phyloP scores from a whole-genome alignment of 2,797 vertebrate species.

The Lagocephalus sceleratus region DNA sequence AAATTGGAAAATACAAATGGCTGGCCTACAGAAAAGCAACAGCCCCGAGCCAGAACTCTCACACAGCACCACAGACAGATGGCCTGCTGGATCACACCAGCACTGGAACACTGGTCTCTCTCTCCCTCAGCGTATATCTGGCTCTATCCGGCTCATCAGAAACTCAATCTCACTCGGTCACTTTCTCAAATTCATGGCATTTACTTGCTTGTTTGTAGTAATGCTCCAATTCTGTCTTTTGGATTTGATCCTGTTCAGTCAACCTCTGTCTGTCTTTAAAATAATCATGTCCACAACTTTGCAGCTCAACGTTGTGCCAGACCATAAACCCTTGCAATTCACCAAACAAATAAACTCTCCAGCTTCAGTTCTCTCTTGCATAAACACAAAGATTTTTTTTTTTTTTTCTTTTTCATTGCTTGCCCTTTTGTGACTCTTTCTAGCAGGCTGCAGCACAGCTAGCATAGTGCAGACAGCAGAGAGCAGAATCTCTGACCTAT shows the following conservation, averaged over 20 bases:
- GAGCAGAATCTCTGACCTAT: conserved; percentile 79
- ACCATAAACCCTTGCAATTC: neutral
- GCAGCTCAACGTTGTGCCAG: neutral
- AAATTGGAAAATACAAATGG: conserved; percentile 72
- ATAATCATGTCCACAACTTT: no score
- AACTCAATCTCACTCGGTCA: conserved; percentile 17
- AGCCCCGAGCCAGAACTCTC: conserved; percentile 56
- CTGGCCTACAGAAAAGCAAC: conserved; percentile 67
- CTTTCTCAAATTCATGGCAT: conserved; percentile 1
- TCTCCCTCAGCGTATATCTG: conserved; percentile 15
- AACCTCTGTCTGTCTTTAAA: no score
- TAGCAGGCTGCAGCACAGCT: conserved; percentile 57
- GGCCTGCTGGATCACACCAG: conserved; percentile 63
- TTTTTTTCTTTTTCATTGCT: conserved; percentile 53
- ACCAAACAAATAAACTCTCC: conserved; percentile 1
- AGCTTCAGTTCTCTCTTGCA: neutral
- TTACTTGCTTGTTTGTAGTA: conserved; percentile 1
- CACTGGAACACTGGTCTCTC: conserved; percentile 27
- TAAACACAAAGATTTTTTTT: conserved; percentile 9
- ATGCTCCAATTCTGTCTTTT: conserved; percentile 4
- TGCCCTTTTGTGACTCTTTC: conserved; percentile 57
- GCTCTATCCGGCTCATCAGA: conserved; percentile 32
- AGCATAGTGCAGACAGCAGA: conserved; percentile 62
- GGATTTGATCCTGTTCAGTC: neutral
- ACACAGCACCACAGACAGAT: conserved; percentile 67